Evolutionary conservation across 2,888 invertebrate species (phyloP).

Genomic region (Pristionchus exspectatus): DNA sequence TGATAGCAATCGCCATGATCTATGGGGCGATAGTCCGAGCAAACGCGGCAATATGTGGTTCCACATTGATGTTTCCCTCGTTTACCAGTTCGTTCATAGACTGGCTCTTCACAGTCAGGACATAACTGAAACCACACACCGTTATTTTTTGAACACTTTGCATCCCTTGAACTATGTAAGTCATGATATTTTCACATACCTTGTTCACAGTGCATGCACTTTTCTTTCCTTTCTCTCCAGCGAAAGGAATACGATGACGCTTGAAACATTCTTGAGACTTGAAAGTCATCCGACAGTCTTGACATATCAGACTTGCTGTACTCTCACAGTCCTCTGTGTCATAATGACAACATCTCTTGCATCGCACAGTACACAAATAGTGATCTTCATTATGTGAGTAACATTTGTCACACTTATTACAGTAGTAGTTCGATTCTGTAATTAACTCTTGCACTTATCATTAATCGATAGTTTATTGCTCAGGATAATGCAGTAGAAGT

Average conservation of each 20-base stretch:
- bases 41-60: neutral
- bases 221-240: neutral
- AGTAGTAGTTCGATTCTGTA: neutral
- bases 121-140: neutral
- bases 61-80: neutral
- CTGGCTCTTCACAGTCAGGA: neutral
- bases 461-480: too few species aligned
- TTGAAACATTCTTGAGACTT: neutral
- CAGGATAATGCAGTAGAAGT: neutral
- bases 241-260: neutral
- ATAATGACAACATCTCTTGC: conserved; percentile 5
- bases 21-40: neutral
- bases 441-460: too few species aligned
- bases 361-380: neutral
- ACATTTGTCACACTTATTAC: neutral
- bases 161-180: too few species aligned
- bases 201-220: neutral
- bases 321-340: neutral
- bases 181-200: too few species aligned
- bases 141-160: too few species aligned
- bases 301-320: neutral
- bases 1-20: neutral
- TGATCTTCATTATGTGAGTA: conserved; percentile 17
- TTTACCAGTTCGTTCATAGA: neutral
- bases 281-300: neutral